These are phyloP conservation scores for Archocentrus centrarchus DNA, from an alignment of 2,113 vertebrate genomes.

Conservation along the genomic window DNA sequence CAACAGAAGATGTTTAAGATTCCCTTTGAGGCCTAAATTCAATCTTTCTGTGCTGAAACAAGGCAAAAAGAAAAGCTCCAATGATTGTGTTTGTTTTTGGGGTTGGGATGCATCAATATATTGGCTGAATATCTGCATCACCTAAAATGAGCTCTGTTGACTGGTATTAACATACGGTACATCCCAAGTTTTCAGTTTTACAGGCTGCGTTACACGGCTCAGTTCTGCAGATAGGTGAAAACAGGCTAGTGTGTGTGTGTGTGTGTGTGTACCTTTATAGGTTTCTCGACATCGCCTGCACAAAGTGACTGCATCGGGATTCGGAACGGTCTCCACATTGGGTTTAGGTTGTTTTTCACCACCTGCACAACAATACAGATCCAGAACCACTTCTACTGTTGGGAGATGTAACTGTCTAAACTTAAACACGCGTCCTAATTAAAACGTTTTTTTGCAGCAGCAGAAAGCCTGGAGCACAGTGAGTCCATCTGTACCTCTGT, in stretches of 20 bases:
- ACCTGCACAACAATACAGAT: constrained; percentile 79
- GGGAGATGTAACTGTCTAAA: neutral
- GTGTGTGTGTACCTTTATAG: constrained; percentile 84
- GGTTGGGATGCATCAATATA: no score
- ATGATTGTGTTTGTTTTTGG: neutral
- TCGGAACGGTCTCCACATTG: constrained; percentile 91
- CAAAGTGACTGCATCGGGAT: constrained; percentile 92
- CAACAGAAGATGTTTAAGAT: neutral
- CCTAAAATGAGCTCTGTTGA: no score
- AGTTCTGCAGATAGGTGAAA: neutral
- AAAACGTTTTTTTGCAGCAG: neutral
- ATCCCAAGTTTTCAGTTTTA: neutral
- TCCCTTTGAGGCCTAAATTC: no score
- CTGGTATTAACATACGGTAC: neutral
- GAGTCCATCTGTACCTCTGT: constrained; percentile 86
- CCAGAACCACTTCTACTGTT: neutral
- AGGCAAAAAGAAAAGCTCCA: neutral
- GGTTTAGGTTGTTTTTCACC: constrained; percentile 94
- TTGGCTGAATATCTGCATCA: no score
- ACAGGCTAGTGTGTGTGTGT: neutral
- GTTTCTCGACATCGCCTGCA: constrained; percentile 92
- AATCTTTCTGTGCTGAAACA: neutral
- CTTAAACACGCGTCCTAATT: neutral
- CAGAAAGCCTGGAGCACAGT: neutral
- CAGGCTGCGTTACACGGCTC: neutral